phyloP scores from a whole-genome alignment of 2,888 invertebrate genomes.

The Rotaria magnacalcarata region DNA sequence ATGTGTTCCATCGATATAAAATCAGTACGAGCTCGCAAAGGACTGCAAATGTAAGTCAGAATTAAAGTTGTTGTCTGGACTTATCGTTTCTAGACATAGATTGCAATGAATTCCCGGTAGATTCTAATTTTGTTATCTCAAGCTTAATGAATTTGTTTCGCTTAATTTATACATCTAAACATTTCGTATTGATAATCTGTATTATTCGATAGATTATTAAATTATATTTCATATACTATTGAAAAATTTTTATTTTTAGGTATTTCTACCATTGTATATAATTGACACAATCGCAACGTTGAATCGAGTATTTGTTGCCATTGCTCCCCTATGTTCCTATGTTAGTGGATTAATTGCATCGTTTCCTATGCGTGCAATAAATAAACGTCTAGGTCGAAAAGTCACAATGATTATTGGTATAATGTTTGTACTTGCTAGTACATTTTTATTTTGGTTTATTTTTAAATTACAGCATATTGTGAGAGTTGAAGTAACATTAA shows the following conservation, averaged over 20 bases:
- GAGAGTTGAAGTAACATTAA: background rate
- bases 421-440: background rate
- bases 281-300: background rate
- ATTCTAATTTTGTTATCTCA: too few species aligned
- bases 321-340: conserved; percentile 77
- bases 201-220: background rate
- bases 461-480: background rate
- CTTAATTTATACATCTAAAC: too few species aligned
- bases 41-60: too few species aligned
- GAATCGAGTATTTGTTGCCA: conserved; percentile 63
- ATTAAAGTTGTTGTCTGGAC: too few species aligned
- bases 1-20: too few species aligned
- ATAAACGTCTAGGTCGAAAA: conserved; percentile 63
- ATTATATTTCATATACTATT: background rate
- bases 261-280: conserved; percentile 27
- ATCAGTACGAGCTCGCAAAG: too few species aligned
- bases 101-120: too few species aligned
- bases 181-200: too few species aligned
- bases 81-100: too few species aligned
- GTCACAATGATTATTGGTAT: conserved; percentile 12
- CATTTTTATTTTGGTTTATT: conserved; percentile 39
- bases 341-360: conserved; percentile 75
- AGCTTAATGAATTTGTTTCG: too few species aligned
- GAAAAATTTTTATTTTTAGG: background rate
- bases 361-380: conserved; percentile 69